Percentiles rank a stretch among this genome's conserved stretches.
Conservation (phyloP, 2,113 vertebrate species). For the Hydropotes inermis region DNA sequence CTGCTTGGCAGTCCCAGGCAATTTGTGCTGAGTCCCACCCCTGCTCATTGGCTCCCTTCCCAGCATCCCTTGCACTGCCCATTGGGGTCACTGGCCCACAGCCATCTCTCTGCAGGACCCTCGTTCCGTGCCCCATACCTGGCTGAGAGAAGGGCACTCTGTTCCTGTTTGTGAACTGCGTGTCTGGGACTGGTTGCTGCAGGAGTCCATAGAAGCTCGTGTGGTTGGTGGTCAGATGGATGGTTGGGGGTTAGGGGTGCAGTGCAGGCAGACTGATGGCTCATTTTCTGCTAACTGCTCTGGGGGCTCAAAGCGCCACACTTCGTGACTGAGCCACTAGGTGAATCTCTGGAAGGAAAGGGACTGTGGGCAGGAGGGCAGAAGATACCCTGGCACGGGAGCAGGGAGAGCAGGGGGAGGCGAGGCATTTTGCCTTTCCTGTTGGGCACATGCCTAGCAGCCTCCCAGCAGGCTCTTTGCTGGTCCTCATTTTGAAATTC, state of each 20-base stretch:
- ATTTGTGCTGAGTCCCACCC: background rate
- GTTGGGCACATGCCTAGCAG: background rate
- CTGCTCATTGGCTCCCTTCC: background rate
- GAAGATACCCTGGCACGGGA: background rate
- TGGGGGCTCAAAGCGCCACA: background rate
- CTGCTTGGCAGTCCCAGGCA: background rate
- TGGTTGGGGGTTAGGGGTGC: background rate
- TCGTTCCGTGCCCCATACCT: background rate
- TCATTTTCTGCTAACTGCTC: background rate
- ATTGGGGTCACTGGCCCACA: background rate
- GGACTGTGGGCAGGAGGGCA: background rate
- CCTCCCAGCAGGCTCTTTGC: background rate
- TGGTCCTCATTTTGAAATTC: constrained; percentile 14
- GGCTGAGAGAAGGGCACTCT: background rate
- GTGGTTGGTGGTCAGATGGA: background rate
- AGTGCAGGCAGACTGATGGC: accelerated
- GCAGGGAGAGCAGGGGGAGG: background rate
- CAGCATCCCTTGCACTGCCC: background rate
- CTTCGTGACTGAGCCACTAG: background rate
- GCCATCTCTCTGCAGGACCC: background rate
- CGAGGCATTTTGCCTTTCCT: background rate
- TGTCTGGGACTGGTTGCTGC: background rate
- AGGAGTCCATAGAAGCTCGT: background rate
- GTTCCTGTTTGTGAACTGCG: background rate
- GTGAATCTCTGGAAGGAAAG: background rate